Conservation (phyloP, 1,140 invertebrate genomes). For the Epicauta chinensis region DNA sequence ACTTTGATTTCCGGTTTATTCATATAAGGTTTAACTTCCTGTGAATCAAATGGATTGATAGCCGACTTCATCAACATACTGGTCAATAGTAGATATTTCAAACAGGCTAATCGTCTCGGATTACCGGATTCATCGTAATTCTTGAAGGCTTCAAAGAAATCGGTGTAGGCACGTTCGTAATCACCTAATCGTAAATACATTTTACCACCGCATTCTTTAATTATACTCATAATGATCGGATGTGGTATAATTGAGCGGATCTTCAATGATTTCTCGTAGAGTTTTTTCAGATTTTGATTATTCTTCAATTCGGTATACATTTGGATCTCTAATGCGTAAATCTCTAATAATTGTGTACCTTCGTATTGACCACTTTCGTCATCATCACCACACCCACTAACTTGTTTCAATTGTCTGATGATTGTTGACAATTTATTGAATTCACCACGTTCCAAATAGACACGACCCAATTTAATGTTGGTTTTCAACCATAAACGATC, state of each 20-base stretch:
- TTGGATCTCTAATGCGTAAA: conserved; percentile 98
- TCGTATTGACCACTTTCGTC: conserved; percentile 98
- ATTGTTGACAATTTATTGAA: conserved; percentile 91
- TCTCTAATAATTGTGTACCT: conserved; percentile 94
- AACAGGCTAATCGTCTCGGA: conserved; percentile 87
- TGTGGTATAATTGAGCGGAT: conserved; percentile 99
- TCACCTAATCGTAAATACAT: conserved; percentile 98
- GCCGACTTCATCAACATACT: conserved; percentile 99
- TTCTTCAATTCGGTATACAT: conserved; percentile 99
- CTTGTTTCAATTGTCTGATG: conserved; percentile 91
- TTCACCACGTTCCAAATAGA: conserved; percentile 94
- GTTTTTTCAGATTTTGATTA: conserved; percentile 94
- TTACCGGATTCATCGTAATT: conserved; percentile 99
- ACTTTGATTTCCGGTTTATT: conserved; percentile 98
- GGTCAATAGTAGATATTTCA: conserved; percentile 98
- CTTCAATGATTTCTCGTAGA: conserved; percentile 96
- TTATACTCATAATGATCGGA: conserved; percentile 98
- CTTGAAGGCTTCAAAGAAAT: conserved; percentile 99
- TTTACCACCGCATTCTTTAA: conserved; percentile 98
- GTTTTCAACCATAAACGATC: conserved; percentile 99
- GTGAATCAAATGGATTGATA: conserved; percentile 99
- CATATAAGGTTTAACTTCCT: conserved; percentile 99
- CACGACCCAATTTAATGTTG: conserved; percentile 97
- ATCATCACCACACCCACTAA: conserved; percentile 88
- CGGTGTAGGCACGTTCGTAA: conserved; percentile 93